Evolutionary conservation across 2,888 invertebrate species (phyloP).

Genomic region (Heteromyza rotundicornis): DNA sequence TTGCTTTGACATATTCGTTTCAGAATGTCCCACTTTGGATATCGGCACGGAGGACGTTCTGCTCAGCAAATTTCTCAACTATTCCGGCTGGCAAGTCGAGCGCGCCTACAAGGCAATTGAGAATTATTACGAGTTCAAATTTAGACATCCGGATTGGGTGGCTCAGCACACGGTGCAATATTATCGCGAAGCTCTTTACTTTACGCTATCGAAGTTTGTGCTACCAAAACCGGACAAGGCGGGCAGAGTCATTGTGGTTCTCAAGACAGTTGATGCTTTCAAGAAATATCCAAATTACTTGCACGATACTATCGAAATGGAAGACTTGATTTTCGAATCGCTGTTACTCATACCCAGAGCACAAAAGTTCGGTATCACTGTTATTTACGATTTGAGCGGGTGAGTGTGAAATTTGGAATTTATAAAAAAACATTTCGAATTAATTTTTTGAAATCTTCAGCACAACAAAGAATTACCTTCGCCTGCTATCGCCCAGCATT

Average conservation of each 20-base stretch:
- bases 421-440: neutral
- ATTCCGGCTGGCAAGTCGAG: constrained; percentile 47
- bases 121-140: constrained; percentile 54
- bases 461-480: constrained; percentile 49
- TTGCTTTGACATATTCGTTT: too few relatives aligned
- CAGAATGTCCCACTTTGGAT: constrained; percentile 43
- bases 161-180: constrained; percentile 49
- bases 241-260: constrained; percentile 48
- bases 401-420: constrained; percentile 29
- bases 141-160: constrained; percentile 50
- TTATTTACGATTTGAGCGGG: constrained; percentile 57
- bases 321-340: constrained; percentile 57
- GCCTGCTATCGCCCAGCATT: constrained; percentile 47
- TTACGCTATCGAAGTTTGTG: constrained; percentile 49
- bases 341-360: constrained; percentile 51
- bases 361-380: constrained; percentile 52
- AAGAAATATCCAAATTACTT: constrained; percentile 53
- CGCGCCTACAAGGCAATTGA: constrained; percentile 46
- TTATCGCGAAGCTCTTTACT: constrained; percentile 47
- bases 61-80: constrained; percentile 50
- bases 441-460: constrained; percentile 33
- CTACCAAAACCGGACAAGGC: constrained; percentile 54
- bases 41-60: constrained; percentile 52
- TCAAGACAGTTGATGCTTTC: constrained; percentile 47
- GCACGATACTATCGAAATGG: constrained; percentile 54